Conservation (phyloP, 2,113 vertebrate genomes). For the Neodon shergylaensis region DNA sequence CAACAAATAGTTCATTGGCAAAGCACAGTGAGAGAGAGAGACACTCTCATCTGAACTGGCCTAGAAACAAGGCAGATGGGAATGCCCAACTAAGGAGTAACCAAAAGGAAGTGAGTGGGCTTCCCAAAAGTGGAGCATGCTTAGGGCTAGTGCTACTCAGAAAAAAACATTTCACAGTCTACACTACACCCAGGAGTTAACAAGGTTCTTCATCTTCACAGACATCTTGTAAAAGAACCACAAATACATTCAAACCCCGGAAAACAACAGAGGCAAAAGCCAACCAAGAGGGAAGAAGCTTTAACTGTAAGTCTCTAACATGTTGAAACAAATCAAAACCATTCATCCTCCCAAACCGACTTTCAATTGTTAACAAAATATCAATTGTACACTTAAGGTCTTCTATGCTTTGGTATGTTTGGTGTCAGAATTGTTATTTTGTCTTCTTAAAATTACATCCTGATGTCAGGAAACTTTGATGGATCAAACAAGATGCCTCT, state of each 20-base stretch:
- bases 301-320: background rate
- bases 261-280: background rate
- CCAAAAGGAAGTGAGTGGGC: background rate
- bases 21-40: background rate
- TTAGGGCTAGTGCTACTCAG: background rate
- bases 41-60: background rate
- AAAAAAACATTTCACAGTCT: background rate
- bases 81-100: background rate
- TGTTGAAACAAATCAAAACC: background rate
- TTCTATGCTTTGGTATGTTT: background rate
- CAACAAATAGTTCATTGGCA: background rate
- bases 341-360: background rate
- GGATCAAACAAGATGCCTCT: slow-evolving; percentile 41
- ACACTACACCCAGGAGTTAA: background rate
- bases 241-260: background rate
- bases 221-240: background rate
- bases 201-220: background rate
- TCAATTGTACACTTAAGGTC: background rate
- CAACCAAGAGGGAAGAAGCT: background rate
- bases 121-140: background rate
- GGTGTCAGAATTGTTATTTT: slow-evolving; percentile 20
- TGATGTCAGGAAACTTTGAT: slow-evolving; percentile 41
- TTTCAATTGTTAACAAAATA: slow-evolving; percentile 40
- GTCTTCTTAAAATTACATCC: slow-evolving; percentile 55
- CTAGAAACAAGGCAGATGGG: background rate